Evolutionary conservation across 2,888 invertebrate species (phyloP), one percentile per base, ranked within the genome.

Genomic region (Cosmia pyralina): DNA sequence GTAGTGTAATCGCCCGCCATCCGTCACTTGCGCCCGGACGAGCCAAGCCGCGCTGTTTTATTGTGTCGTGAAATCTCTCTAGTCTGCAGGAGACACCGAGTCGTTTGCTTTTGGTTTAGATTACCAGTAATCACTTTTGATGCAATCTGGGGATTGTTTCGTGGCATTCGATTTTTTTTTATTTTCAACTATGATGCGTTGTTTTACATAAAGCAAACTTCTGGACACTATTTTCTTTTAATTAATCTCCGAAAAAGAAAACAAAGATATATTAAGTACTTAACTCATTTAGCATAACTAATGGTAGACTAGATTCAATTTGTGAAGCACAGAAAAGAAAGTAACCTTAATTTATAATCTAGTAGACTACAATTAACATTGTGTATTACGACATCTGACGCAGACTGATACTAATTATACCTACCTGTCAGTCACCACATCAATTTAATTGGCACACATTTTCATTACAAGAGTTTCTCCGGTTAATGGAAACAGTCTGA

Each of bases 11-110:
- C 83, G 75, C 81, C 46, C 44, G 50, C 64, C 52, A 75, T 79
- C 65, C 71, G 22, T 84, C 79, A 77, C 82, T 84, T 75, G 72
- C 57, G 70, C 77, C 69, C 34, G 34, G 65, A 53, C 53, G 65
- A 69, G 62, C 52, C 44, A 46, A 34, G 50, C 55, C 57, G 63
- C 60, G 75, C 52, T 60, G 58, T 75, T 75, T 75, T 75, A 63
- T 72, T 69, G 64, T 78, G 66, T 79, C 75, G 57, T 53, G 50
- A 59, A 69, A 78, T 66, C 62, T 52, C 68, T 78, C 62, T 48
- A 60, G 77, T 53, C 59, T 67, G 55, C 59, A 57, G 15, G 15
- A 66, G 52, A 67, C 58, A 70, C 57, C 19, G 46, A 70, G 28
- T 70, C 64, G 60, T 79, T 77, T 73, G 60, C 41, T 52, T 69